A percentile compares a stretch with the other conserved stretches of the same genome.
These are phyloP conservation scores for Ammospiza nelsoni DNA, from an alignment of 2,113 vertebrate genomes.

Conservation along the genomic window DNA sequence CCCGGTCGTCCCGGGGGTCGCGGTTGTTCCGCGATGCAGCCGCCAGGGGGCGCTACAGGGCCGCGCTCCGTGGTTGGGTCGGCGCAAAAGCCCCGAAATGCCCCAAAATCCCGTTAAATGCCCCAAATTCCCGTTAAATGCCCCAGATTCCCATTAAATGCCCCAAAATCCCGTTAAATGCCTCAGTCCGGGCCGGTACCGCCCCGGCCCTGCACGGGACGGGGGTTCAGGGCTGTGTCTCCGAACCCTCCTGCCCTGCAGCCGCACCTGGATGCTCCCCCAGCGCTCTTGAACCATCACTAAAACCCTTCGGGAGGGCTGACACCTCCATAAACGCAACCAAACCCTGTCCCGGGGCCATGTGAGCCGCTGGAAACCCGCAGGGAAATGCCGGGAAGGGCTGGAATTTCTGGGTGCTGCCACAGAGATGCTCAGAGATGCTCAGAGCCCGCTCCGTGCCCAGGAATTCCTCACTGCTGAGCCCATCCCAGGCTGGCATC, in stretches of 20 bases:
- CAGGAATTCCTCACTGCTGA: background rate
- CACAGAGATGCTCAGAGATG: background rate
- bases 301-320: background rate
- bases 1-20: background rate
- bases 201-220: background rate
- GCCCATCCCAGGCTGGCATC: background rate
- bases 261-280: rapidly evolving
- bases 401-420: background rate
- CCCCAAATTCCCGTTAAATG: background rate
- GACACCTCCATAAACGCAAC: rapidly evolving
- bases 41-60: background rate
- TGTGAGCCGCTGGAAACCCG: background rate
- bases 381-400: background rate
- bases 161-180: background rate
- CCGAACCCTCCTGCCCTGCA: rapidly evolving
- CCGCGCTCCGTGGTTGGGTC: background rate
- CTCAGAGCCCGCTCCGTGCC: rapidly evolving
- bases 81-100: background rate
- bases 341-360: rapidly evolving
- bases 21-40: background rate
- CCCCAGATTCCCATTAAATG: background rate
- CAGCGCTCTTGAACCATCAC: too few relatives aligned
- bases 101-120: background rate
- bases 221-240: background rate
- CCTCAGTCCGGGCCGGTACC: rapidly evolving